phyloP scores from a whole-genome alignment of 2,797 vertebrate genomes.

The Anomalospiza imberbis region DNA sequence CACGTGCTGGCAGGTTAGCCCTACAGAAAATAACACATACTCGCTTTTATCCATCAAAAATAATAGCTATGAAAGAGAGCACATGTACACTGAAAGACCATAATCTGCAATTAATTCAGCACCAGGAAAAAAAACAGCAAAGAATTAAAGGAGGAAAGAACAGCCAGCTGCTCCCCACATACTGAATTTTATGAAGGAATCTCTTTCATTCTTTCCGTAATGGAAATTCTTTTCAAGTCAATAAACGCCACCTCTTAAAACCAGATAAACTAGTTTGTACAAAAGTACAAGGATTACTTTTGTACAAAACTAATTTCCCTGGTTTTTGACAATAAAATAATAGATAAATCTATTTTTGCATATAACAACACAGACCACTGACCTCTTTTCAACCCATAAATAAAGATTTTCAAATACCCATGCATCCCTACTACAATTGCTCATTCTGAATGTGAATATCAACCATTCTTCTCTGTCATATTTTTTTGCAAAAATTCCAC shows the following conservation, averaged over 20 bases:
- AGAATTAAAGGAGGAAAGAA: not conserved
- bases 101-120: not conserved
- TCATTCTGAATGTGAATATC: not conserved
- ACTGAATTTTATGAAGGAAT: not conserved
- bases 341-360: not conserved
- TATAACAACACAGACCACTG: not conserved
- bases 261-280: not conserved
- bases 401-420: not conserved
- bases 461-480: not conserved
- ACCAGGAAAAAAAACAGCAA: not conserved
- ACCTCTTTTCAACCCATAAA: not conserved
- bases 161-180: not conserved
- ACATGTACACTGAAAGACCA: not conserved
- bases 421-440: not conserved
- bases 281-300: not conserved
- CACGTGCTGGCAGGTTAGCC: constrained; percentile 91
- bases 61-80: not conserved
- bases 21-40: constrained; percentile 55
- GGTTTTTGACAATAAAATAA: not conserved
- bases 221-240: not conserved
- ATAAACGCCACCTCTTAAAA: constrained; percentile 2
- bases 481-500: not conserved
- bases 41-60: not conserved
- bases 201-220: not conserved
- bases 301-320: not conserved